Evolutionary conservation across 2,888 invertebrate species (phyloP).

Genomic region (Hesperia comma): DNA sequence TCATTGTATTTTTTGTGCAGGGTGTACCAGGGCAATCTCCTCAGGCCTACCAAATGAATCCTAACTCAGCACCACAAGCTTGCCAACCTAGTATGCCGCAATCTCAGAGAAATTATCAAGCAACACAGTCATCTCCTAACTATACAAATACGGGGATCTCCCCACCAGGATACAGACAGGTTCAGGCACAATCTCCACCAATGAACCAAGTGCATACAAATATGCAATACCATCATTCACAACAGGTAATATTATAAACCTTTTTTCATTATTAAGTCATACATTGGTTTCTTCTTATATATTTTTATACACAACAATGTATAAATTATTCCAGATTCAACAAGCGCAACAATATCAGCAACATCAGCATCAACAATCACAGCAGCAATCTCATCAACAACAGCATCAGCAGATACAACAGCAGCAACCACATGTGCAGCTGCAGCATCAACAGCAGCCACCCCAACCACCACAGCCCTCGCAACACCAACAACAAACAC

Average conservation of each 20-base stretch:
- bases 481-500: constrained; percentile 56
- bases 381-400: constrained; percentile 61
- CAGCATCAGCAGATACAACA: constrained; percentile 59
- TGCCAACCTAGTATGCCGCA: constrained; percentile 72
- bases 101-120: constrained; percentile 78
- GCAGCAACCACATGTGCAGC: constrained; percentile 56
- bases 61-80: constrained; percentile 79
- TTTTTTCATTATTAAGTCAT: background rate
- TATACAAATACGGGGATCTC: constrained; percentile 80
- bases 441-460: constrained; percentile 63
- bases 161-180: constrained; percentile 81
- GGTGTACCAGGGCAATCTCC: constrained; percentile 74
- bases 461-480: constrained; percentile 65
- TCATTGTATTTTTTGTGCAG: constrained; percentile 45
- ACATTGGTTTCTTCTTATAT: no score
- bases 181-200: constrained; percentile 77
- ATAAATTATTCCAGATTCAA: constrained; percentile 58
- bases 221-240: constrained; percentile 78
- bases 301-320: background rate
- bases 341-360: constrained; percentile 73
- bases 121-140: constrained; percentile 82
- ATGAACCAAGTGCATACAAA: constrained; percentile 76
- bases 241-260: constrained; percentile 73
- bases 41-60: constrained; percentile 83
- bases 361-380: constrained; percentile 61